Conservation (phyloP, 1,140 invertebrate genomes). For the Diorhabda sublineata region DNA sequence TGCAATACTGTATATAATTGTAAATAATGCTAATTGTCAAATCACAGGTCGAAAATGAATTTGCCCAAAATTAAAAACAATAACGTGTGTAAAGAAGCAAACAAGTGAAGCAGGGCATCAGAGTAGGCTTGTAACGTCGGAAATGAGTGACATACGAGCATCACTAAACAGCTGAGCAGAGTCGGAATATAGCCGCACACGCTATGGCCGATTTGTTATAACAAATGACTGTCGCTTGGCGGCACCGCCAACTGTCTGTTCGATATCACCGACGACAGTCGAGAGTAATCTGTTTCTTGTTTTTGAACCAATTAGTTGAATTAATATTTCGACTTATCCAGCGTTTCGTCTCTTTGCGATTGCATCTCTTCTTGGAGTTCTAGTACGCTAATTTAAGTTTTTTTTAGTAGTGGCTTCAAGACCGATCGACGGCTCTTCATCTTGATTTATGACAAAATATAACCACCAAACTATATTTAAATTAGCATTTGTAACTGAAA, state of each 20-base stretch:
- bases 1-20: no score
- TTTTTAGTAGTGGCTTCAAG: no score
- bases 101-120: slow-evolving; percentile 23
- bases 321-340: slow-evolving; percentile 43
- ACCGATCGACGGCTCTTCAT: no score
- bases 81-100: slow-evolving; percentile 13
- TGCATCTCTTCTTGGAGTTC: slow-evolving; percentile 16
- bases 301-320: slow-evolving; percentile 47
- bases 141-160: slow-evolving; percentile 49
- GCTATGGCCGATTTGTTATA: slow-evolving; percentile 47
- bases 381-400: background rate
- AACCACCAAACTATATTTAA: no score
- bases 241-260: slow-evolving; percentile 39
- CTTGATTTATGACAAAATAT: no score
- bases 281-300: slow-evolving; percentile 36
- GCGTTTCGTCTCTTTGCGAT: slow-evolving; percentile 18
- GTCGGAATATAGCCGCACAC: slow-evolving; percentile 42
- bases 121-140: slow-evolving; percentile 40
- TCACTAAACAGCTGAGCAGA: slow-evolving; percentile 49
- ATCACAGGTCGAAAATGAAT: no score
- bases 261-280: slow-evolving; percentile 26
- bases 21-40: no score
- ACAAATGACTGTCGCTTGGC: slow-evolving; percentile 46
- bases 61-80: slow-evolving; percentile 11
- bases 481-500: no score